These are phyloP conservation scores for Cacoxenus indagator DNA, from an alignment of 2,888 invertebrate species.

Conservation along the genomic window DNA sequence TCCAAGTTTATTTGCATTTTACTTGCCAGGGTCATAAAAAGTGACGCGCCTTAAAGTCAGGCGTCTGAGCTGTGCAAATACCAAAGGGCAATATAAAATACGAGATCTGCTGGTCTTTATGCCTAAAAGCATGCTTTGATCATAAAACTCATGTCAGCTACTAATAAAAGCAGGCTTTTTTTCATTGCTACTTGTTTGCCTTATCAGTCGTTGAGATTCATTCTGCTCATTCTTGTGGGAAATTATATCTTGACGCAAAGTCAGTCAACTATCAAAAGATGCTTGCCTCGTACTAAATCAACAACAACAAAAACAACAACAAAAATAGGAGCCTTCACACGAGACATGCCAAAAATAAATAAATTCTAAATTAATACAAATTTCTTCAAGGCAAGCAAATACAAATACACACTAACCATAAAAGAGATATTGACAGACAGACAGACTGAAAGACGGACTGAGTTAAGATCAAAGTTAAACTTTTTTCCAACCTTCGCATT, in stretches of 20 bases:
- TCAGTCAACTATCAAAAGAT: constrained; percentile 13
- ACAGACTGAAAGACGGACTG: constrained; percentile 2
- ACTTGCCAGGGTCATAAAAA: constrained; percentile 15
- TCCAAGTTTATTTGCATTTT: background rate
- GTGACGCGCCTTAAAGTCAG: constrained; percentile 12
- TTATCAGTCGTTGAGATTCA: background rate
- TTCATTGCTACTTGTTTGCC: background rate
- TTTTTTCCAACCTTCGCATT: background rate
- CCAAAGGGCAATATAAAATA: constrained; percentile 4
- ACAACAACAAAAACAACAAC: background rate
- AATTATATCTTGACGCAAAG: background rate
- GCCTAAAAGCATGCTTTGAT: constrained; percentile 46
- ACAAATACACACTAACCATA: background rate
- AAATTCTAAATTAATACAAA: constrained; percentile 60
- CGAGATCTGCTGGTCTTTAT: background rate
- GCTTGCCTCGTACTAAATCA: background rate
- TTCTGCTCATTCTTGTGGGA: constrained; percentile 8
- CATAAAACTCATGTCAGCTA: constrained; percentile 36
- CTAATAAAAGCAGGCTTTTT: constrained; percentile 20
- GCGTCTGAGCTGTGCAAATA: constrained; percentile 3
- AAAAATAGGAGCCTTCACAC: background rate
- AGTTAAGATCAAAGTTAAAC: constrained; percentile 27
- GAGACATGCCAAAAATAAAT: constrained; percentile 40
- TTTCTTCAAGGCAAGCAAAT: background rate
- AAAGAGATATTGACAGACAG: constrained; percentile 12